These are phyloP conservation scores for Halcyon badia DNA, from an alignment of 2,797 vertebrate species.

Conservation along the genomic window DNA sequence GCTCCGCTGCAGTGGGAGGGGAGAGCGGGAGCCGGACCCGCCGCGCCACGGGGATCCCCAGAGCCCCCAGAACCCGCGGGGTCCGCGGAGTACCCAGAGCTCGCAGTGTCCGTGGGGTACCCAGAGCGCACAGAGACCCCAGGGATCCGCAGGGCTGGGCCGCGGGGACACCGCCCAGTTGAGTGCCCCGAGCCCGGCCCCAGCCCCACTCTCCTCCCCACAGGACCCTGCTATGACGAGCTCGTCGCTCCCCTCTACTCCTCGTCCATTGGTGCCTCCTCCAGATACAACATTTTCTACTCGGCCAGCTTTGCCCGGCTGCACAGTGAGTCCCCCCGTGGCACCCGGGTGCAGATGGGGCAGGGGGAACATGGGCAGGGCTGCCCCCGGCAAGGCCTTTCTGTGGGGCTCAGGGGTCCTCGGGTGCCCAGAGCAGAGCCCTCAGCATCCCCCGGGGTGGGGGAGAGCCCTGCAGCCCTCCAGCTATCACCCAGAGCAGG, in stretches of 20 bases:
- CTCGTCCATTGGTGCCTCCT: conserved; percentile 93
- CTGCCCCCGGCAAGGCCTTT: neutral
- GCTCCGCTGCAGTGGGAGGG: conserved; percentile 73
- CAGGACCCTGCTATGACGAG: conserved; percentile 87
- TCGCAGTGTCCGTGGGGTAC: neutral
- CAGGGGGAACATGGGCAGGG: neutral
- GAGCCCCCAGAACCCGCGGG: neutral
- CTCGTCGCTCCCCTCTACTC: conserved; percentile 91
- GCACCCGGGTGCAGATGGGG: conserved; percentile 47
- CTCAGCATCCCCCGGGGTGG: neutral
- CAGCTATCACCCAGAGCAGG: neutral
- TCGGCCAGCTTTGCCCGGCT: conserved; percentile 92
- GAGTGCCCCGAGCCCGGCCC: neutral
- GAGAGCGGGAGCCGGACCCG: neutral
- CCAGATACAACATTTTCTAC: conserved; percentile 93
- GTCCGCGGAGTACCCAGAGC: neutral
- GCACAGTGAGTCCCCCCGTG: conserved; percentile 88
- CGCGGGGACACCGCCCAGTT: neutral
- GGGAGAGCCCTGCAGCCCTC: neutral
- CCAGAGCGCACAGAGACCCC: neutral
- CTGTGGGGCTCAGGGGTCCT: neutral
- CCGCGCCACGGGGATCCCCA: neutral
- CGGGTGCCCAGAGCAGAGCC: neutral
- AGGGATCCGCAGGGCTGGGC: neutral
- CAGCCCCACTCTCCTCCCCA: neutral